A percentile compares a stretch with the other conserved stretches of the same genome.
phyloP scores from a whole-genome alignment of 1,140 invertebrate genomes.

The Pararge aegeria region DNA sequence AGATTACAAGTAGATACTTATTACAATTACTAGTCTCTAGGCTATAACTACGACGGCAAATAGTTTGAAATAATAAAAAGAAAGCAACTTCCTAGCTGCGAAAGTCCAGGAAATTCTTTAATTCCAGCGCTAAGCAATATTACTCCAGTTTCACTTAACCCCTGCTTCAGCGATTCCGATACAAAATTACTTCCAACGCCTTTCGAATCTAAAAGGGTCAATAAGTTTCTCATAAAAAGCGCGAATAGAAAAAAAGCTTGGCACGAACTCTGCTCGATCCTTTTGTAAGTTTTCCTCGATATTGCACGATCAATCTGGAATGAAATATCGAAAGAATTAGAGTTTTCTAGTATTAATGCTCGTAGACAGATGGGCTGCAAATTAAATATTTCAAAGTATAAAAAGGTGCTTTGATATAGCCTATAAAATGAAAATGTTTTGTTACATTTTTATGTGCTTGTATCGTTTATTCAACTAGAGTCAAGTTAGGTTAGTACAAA shows the following conservation, averaged over 20 bases:
- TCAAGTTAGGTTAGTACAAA: too few relatives aligned
- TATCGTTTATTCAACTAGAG: too few relatives aligned
- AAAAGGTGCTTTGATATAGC: too few relatives aligned
- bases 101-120: conserved; percentile 29
- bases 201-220: conserved; percentile 39
- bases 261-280: conserved; percentile 10
- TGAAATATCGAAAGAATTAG: conserved; percentile 13
- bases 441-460: too few relatives aligned
- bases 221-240: conserved; percentile 40
- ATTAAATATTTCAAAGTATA: too few relatives aligned
- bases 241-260: conserved; percentile 31
- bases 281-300: conserved; percentile 16
- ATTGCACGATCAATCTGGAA: conserved; percentile 9
- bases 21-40: too few relatives aligned
- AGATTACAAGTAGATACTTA: too few relatives aligned
- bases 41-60: too few relatives aligned
- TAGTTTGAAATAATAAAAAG: too few relatives aligned
- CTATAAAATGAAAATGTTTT: too few relatives aligned
- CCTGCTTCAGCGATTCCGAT: conserved; percentile 35
- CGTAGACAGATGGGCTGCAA: too few relatives aligned
- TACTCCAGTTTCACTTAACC: conserved; percentile 31
- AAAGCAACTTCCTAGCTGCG: neutral
- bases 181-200: conserved; percentile 40
- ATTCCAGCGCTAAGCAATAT: conserved; percentile 34
- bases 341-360: conserved; percentile 1